These are phyloP conservation scores for Rhagonycha fulva DNA, from an alignment of 2,888 invertebrate species.

Conservation along the genomic window DNA sequence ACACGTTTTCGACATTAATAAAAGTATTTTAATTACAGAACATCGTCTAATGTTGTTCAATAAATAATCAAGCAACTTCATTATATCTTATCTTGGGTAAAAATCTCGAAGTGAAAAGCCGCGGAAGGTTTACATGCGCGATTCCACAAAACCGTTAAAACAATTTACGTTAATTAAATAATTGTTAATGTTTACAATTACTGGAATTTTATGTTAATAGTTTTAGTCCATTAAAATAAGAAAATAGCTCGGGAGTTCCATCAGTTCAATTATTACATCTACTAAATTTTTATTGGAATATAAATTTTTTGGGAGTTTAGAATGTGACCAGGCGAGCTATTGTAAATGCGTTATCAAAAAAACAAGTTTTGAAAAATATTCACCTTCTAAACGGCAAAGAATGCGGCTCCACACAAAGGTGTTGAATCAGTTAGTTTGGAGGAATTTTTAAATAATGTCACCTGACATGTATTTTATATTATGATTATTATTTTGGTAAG, in stretches of 20 bases:
- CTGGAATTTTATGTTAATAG: background rate
- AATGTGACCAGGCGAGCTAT: background rate
- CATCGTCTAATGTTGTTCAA: background rate
- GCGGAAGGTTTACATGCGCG: background rate
- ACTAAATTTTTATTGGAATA: constrained; percentile 10
- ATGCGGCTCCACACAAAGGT: constrained; percentile 52
- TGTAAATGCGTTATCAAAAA: background rate
- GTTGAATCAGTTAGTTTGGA: constrained; percentile 50
- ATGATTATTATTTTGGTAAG: constrained; percentile 41
- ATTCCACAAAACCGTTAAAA: background rate
- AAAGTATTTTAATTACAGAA: background rate
- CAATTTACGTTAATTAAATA: background rate
- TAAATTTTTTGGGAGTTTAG: background rate
- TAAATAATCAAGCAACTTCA: background rate
- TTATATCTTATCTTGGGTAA: background rate
- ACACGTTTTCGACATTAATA: background rate
- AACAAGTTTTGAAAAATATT: background rate
- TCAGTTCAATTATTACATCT: constrained; percentile 11
- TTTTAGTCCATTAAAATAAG: background rate
- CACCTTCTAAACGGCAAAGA: constrained; percentile 39
- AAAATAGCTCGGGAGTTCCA: too few species aligned
- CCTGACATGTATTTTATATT: constrained; percentile 49
- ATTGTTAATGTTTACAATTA: background rate
- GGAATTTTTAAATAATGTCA: constrained; percentile 51
- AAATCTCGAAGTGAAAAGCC: background rate